Evolutionary conservation across 1,140 invertebrate genomes (phyloP), one percentile per base, ranked within the genome.

Genomic region (Zaprionus gabonicus): DNA sequence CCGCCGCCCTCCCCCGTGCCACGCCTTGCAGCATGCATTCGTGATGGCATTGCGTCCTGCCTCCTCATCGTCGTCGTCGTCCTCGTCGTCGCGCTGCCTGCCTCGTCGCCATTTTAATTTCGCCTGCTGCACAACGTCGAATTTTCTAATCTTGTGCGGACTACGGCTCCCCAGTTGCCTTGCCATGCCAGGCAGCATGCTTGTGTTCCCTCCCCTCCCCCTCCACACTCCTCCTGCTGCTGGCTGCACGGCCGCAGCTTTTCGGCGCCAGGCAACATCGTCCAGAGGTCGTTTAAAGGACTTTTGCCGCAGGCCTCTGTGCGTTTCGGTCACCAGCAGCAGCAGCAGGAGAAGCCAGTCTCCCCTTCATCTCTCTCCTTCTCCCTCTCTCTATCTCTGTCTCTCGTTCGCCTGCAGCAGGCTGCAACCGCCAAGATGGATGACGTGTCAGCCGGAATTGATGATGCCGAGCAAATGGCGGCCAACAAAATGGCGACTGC

Each of bases 71-170:
- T n/a, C 67, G 20, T 41, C 13, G 20, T 27, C 70, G 51, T 31
- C 68, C 2, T n/a, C 71, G 31, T n/a, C 66, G 46, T 36, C 15
- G n/a, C 36, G 51, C 58, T 63, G 68, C 59, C 76, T 56, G 71
- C 71, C 70, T 79, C 73, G 78, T 76, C 85, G 78, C 84, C 84
- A 87, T 87, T 87, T 87, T 87, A 87, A 87, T 87, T 87, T 87
- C 79, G 84, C 84, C 84, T 84, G 85, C 85, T 87, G 85, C 85
- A 90, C 85, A 90, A 88, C 85, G 85, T 90, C 81, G 85, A 91
- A 90, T 90, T 90, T 90, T 90, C 86, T 91, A 90, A 90, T 90
- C 86, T 91, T 91, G 86, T 90, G 86, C 86, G 83, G 86, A 90
- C 86, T 91, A 85, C 85, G 81, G 85, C 85, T 90, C 85, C 85